Evolutionary conservation across 2,797 vertebrate species (phyloP), one percentile per base, ranked within the genome.

Genomic region (Pristis pectinata): DNA sequence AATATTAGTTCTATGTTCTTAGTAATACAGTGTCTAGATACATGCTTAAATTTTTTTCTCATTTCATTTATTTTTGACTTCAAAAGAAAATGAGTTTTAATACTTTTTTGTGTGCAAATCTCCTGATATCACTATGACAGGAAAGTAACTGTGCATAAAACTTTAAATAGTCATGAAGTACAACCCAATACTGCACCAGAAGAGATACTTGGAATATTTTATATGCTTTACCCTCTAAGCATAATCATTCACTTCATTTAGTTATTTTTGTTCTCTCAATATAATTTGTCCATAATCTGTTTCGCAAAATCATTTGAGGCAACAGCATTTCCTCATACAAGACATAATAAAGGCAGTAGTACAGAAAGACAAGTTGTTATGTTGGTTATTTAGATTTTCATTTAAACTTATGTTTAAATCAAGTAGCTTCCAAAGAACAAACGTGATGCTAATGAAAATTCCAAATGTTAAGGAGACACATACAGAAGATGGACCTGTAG

Each of bases 401-500:
- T 64, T 89, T 37, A 17, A n/a, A 61, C 30, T 87, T 17, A 56
- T 59, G 17, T 41, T 91, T 67, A 0, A 37, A 64, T 89, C 59
- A 89, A 64, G 56, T 34, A 85, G 30, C 30, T 82, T 85, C 49
- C 49, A 85, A 34, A 13, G 24, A 22, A 6, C 24, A 89, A 87
- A 64, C 89, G n/a, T n/a, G 56, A 61, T 64, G 4, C 15, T n/a
- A 61, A 24, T 37, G 19, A 89, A 37, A 37, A 61, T 37, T 67
- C 64, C 67, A 41, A 24, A 91, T 41, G 19, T 22, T 91, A 91
- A 41, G 41, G 19, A 41, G 3, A 93, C 94, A 96, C 98, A 97
- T 96, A 99, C 99, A 96, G 98, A 98, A 5, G 97, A 98, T 93
- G 98, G 96, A 1, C 98, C 98, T 53, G 97, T 98, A 34, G 98